A percentile compares a stretch with the other conserved stretches of the same genome.
phyloP scores from a whole-genome alignment of 2,888 invertebrate genomes.

The Netelia fuscicornis region DNA sequence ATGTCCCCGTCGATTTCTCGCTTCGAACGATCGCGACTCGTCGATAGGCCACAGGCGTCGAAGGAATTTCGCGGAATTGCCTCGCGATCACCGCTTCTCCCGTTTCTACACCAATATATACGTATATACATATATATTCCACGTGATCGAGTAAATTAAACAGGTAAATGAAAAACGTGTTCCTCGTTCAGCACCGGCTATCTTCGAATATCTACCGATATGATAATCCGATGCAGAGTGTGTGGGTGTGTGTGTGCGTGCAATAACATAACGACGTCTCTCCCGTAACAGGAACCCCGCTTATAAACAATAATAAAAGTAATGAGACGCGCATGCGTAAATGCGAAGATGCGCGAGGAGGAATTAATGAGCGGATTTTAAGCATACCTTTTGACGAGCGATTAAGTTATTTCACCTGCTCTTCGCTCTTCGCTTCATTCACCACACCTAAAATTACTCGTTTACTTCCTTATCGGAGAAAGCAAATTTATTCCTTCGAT shows the following conservation, averaged over 20 bases:
- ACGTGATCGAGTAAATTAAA: constrained; percentile 62
- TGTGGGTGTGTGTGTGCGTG: not conserved
- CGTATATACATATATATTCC: constrained; percentile 18
- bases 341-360: not conserved
- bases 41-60: constrained; percentile 69
- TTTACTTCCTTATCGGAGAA: no score
- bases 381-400: constrained; percentile 35
- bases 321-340: constrained; percentile 25
- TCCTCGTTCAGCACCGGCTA: constrained; percentile 57
- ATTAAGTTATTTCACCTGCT: constrained; percentile 67
- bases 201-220: constrained; percentile 54
- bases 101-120: constrained; percentile 1
- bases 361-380: constrained; percentile 56
- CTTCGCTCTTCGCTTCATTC: not conserved
- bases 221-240: not conserved
- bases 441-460: not conserved
- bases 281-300: constrained; percentile 7
- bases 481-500: no score
- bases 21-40: constrained; percentile 61
- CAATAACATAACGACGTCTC: not conserved
- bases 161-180: constrained; percentile 67
- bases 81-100: not conserved
- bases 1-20: constrained; percentile 64
- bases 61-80: constrained; percentile 66
- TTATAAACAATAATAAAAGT: constrained; percentile 37